Evolutionary conservation across 2,888 invertebrate species (phyloP).

Genomic region (Dugesia japonica): DNA sequence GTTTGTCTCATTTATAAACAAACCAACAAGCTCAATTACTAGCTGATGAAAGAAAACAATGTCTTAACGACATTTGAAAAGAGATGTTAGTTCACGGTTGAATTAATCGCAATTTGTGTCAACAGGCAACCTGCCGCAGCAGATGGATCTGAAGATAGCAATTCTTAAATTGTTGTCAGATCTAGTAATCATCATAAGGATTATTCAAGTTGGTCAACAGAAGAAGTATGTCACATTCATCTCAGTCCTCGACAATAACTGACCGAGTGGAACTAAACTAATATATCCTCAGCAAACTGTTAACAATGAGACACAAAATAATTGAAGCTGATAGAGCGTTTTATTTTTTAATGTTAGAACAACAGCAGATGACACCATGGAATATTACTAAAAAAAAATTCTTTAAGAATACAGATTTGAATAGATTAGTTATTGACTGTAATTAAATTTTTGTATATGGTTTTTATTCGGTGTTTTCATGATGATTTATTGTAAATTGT

Average conservation of each 20-base stretch:
- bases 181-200: slow-evolving; percentile 20
- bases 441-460: slow-evolving; percentile 1
- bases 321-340: slow-evolving; percentile 20
- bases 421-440: neutral
- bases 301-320: slow-evolving; percentile 12
- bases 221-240: slow-evolving; percentile 6
- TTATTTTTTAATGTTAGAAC: slow-evolving; percentile 20
- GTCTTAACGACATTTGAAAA: slow-evolving; percentile 13
- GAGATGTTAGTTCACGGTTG: slow-evolving; percentile 5
- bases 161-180: slow-evolving; percentile 20
- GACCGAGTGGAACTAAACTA: slow-evolving; percentile 20
- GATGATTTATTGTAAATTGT: too few relatives aligned
- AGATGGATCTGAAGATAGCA: slow-evolving; percentile 5
- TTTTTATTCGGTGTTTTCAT: too few relatives aligned
- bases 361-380: slow-evolving; percentile 4
- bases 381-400: slow-evolving; percentile 12
- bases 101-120: slow-evolving; percentile 13
- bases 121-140: slow-evolving; percentile 20
- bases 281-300: neutral
- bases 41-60: slow-evolving; percentile 14
- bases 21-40: slow-evolving; percentile 13
- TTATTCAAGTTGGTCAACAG: slow-evolving; percentile 14
- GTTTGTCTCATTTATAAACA: slow-evolving; percentile 20
- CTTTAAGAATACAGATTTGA: neutral
- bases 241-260: slow-evolving; percentile 11